Evolutionary conservation across 2,888 invertebrate genomes (phyloP).

Genomic region (Agonum fuliginosum): DNA sequence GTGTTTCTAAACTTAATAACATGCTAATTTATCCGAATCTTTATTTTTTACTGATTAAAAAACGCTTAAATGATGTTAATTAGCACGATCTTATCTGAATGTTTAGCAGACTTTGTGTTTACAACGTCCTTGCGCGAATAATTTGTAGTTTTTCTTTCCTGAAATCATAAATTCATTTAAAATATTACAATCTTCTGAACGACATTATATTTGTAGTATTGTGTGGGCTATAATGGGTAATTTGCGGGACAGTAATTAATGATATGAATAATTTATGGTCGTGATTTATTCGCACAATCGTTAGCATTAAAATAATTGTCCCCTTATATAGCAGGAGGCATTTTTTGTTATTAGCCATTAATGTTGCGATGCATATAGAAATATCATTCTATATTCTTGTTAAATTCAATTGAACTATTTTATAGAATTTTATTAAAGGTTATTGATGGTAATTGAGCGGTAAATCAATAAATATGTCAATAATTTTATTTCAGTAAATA

Average conservation of each 20-base stretch:
- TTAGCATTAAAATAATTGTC: slow-evolving; percentile 55
- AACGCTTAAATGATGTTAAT: slow-evolving; percentile 12
- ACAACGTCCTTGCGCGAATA: slow-evolving; percentile 22
- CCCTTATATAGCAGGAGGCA: slow-evolving; percentile 25
- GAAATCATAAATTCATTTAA: slow-evolving; percentile 48
- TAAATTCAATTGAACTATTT: slow-evolving; percentile 29
- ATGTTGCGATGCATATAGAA: slow-evolving; percentile 30
- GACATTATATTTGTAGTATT: slow-evolving; percentile 33
- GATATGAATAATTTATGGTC: slow-evolving; percentile 51
- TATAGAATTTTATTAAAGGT: slow-evolving; percentile 13
- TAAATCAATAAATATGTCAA: slow-evolving; percentile 27
- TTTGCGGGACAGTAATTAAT: slow-evolving; percentile 53
- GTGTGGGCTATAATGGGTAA: slow-evolving; percentile 56
- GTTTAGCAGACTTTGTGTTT: slow-evolving; percentile 9
- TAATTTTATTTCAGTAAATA: background rate
- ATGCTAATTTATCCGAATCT: background rate
- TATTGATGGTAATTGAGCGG: slow-evolving; percentile 1
- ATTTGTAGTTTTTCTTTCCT: slow-evolving; percentile 39
- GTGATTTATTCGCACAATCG: slow-evolving; percentile 46
- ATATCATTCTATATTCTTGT: slow-evolving; percentile 30
- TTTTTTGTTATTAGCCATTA: slow-evolving; percentile 34
- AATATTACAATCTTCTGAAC: slow-evolving; percentile 19
- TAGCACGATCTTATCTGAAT: background rate
- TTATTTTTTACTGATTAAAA: background rate
- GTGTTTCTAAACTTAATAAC: background rate